These are phyloP conservation scores for Omphaloscelis lunosa DNA, from an alignment of 2,888 invertebrate genomes.

Conservation along the genomic window DNA sequence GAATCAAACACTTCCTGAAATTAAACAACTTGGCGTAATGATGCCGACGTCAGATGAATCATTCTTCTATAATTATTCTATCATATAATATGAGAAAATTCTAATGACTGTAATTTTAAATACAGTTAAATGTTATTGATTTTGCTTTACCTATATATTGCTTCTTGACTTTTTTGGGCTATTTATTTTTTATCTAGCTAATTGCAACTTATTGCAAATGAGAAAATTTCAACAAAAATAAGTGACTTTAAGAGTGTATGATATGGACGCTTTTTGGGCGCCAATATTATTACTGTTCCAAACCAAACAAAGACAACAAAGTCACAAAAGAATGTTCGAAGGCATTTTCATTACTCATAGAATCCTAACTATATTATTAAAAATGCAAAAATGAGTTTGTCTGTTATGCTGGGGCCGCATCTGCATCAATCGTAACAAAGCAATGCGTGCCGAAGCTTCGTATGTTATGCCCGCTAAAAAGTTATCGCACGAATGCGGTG, in stretches of 20 bases:
- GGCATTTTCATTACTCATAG: neutral
- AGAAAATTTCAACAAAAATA: neutral
- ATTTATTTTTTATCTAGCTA: neutral
- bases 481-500: too few species aligned
- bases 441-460: too few species aligned
- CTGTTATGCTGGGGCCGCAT: too few species aligned
- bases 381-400: too few species aligned
- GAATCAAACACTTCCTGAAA: constrained; percentile 65
- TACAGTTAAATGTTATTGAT: constrained; percentile 47
- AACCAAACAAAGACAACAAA: neutral
- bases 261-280: neutral
- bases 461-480: too few species aligned
- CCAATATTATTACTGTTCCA: too few species aligned
- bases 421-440: too few species aligned
- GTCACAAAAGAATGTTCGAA: neutral
- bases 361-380: neutral
- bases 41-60: constrained; percentile 52
- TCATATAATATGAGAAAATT: constrained; percentile 58
- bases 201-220: constrained; percentile 5
- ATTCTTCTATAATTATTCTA: constrained; percentile 60
- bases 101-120: constrained; percentile 47
- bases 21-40: constrained; percentile 63
- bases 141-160: neutral
- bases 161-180: neutral
- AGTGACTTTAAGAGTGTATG: neutral